Evolutionary conservation across 2,113 vertebrate species (phyloP).

Genomic region (Mustelus asterias): DNA sequence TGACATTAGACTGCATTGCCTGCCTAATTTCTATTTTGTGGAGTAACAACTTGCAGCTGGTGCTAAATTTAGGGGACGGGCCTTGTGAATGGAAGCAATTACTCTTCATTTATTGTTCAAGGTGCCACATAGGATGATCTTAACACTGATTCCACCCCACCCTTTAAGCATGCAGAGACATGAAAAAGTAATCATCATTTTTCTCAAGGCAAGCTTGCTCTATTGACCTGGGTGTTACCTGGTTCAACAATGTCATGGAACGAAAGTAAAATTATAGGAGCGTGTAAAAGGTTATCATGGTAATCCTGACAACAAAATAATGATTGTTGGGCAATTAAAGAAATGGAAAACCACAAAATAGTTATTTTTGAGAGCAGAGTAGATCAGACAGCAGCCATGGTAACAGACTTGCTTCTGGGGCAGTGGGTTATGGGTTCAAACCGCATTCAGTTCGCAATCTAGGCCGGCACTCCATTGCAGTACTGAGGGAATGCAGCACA

Average conservation of each 20-base stretch:
- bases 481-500: background rate
- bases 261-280: background rate
- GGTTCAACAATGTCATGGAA: background rate
- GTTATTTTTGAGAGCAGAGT: background rate
- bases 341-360: background rate
- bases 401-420: background rate
- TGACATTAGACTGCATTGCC: background rate
- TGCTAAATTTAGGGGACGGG: background rate
- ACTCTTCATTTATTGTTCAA: background rate
- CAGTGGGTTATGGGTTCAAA: background rate
- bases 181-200: background rate
- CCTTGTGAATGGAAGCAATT: background rate
- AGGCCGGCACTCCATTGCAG: background rate
- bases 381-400: background rate
- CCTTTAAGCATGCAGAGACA: background rate
- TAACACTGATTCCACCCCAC: background rate
- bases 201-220: background rate
- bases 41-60: background rate
- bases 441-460: background rate
- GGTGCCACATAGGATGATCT: background rate
- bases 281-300: too few relatives aligned
- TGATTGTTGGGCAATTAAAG: background rate
- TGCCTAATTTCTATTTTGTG: background rate
- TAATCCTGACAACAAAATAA: background rate
- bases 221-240: constrained; percentile 4